phyloP scores from a whole-genome alignment of 2,113 vertebrate species.

The Aptenodytes forsteri region DNA sequence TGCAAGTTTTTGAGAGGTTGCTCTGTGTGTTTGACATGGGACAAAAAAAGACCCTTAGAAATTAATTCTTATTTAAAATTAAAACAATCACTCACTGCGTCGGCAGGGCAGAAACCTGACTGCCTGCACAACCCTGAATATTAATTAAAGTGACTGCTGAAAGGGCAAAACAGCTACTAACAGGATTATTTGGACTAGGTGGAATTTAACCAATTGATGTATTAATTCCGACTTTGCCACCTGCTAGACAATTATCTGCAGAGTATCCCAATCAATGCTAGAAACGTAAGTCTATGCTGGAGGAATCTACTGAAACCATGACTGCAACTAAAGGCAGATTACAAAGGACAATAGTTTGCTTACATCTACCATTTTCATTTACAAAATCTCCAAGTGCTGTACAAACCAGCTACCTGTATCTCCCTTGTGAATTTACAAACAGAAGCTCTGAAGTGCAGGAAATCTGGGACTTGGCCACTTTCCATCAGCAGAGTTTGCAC shows the following conservation, averaged over 20 bases:
- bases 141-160: conserved; percentile 60
- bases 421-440: background rate
- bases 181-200: conserved; percentile 49
- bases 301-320: background rate
- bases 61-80: background rate
- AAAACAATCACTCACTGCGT: background rate
- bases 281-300: background rate
- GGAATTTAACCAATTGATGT: conserved; percentile 64
- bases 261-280: conserved; percentile 21
- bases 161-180: conserved; percentile 55
- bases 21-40: background rate
- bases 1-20: background rate
- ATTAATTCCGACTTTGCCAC: conserved; percentile 59
- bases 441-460: background rate
- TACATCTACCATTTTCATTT: background rate
- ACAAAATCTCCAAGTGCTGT: background rate
- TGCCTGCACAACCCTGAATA: background rate
- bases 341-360: background rate
- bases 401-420: background rate
- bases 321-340: background rate
- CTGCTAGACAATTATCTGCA: conserved; percentile 60
- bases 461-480: background rate
- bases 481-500: background rate
- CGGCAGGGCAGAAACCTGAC: background rate
- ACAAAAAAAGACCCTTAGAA: background rate